phyloP scores from a whole-genome alignment of 1,140 invertebrate species.

The Hypothenemus hampei region DNA sequence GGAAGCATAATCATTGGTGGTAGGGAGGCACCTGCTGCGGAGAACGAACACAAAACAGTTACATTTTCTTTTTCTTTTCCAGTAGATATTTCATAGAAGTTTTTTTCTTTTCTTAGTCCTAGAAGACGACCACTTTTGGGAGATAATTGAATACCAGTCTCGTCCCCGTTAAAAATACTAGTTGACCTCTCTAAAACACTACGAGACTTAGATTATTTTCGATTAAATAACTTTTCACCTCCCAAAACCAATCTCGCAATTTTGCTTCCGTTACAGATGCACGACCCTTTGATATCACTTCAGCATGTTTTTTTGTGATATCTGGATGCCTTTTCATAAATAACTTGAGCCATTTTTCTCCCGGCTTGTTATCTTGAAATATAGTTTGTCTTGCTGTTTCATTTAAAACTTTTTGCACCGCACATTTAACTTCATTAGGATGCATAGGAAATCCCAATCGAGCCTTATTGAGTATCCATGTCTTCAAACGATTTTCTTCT shows the following conservation, averaged over 20 bases:
- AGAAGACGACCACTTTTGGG: slow-evolving; percentile 37
- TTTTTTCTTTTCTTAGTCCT: slow-evolving; percentile 30
- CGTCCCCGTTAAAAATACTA: slow-evolving; percentile 43
- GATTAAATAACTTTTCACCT: slow-evolving; percentile 1
- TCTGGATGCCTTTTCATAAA: slow-evolving; percentile 13
- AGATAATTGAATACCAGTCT: slow-evolving; percentile 40
- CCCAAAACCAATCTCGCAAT: slow-evolving; percentile 6
- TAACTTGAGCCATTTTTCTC: slow-evolving; percentile 17
- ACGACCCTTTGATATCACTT: slow-evolving; percentile 15
- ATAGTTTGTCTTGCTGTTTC: background rate
- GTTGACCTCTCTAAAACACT: slow-evolving; percentile 35
- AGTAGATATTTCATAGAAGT: slow-evolving; percentile 31
- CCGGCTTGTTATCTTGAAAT: slow-evolving; percentile 9
- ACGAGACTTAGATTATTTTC: slow-evolving; percentile 2
- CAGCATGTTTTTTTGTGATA: slow-evolving; percentile 11
- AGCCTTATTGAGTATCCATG: slow-evolving; percentile 19
- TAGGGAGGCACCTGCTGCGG: slow-evolving; percentile 38
- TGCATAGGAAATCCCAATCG: slow-evolving; percentile 24
- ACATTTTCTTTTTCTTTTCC: slow-evolving; percentile 39
- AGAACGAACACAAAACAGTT: slow-evolving; percentile 43
- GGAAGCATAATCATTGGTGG: slow-evolving; percentile 37
- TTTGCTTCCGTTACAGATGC: slow-evolving; percentile 17
- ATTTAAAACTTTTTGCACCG: slow-evolving; percentile 22
- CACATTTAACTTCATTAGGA: slow-evolving; percentile 11
- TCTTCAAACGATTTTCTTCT: slow-evolving; percentile 6